Evolutionary conservation across 2,797 vertebrate genomes (phyloP), one percentile per base, ranked within the genome.

Genomic region (Adrianichthys oophorus): DNA sequence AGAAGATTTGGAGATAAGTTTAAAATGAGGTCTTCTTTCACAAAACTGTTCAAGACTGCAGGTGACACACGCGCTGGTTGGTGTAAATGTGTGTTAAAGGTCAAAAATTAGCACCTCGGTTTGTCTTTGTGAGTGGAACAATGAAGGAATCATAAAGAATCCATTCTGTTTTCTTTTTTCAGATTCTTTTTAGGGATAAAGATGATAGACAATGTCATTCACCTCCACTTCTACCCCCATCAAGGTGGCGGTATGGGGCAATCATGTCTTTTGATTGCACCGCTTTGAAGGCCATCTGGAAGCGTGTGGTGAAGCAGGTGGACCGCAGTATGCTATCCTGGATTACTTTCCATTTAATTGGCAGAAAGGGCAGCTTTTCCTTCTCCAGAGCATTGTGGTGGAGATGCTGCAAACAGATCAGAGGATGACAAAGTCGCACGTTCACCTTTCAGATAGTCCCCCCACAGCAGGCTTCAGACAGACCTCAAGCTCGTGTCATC

Each of bases 301-400:
- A 42, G 61, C 61, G 56, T 19, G 12, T 50, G 60, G 65, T 57
- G 52, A 52, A 59, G 70, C 77, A 72, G 75, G 67, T 72, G 65
- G 70, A 67, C 61, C 44, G 62, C 73, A 73, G 57, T 55, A 40
- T 65, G 69, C 21, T 15, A 49, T 57, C 77, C 46, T 59, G 69
- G 67, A 78, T 74, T 67, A 72, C 18, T 3, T 50, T 21, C 56
- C 47, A 45, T 69, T 78, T 80, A 79, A 73, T 71, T 71, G 75
- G 74, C 75, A 78, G 62, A 60, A 52, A 43, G 68, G 47, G 52
- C 53, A 54, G 70, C 51, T 46, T 55, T 66, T 46, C 15, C 60
- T 57, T 45, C 66, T 67, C 53, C 21, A 23, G 56, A 78, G 69
- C 64, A 52, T 53, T 41, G 63, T 46, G 57, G 49, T 52, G 37